Evolutionary conservation across 2,888 invertebrate genomes (phyloP), one percentile per base, ranked within the genome.

Genomic region (Odontocerum albicorne): DNA sequence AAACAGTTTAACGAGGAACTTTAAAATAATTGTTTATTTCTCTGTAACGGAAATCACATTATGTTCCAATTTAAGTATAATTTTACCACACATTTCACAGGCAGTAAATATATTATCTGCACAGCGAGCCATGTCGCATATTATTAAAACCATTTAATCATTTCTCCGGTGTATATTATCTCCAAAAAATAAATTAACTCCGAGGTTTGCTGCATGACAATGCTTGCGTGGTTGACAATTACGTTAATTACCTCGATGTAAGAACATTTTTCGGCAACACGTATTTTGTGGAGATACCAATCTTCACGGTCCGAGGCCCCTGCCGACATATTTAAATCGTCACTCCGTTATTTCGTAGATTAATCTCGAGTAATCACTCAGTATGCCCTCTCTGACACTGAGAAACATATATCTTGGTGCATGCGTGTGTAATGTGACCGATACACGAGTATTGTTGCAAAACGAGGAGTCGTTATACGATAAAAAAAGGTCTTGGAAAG

Each of bases 301-400:
- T 57, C 57, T 57, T 53, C 38, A 43, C 36, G 52, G 31, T 57
- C 19, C n/a, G 51, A 3, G 19, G 36, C 13, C 33, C 13, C 31
- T 35, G 45, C 49, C 43, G 55, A 51, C 51, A 39, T 47, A 59
- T 55, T 59, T 47, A 47, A 59, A 59, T 59, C 54, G 46, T 52
- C 51, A 49, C 44, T 36, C 44, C 49, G 57, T 53, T 53, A 50
- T 47, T 47, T 49, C 36, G 51, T 49, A 45, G 52, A 50, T 49
- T 55, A 53, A 56, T 59, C 52, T 53, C 49, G 45, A 45, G 49
- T 42, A 56, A 53, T 56, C 50, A 53, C 43, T 56, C 46, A 56
- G 46, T 46, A 36, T 39, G 53, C 53, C 42, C 22, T 40, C 7
- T 10, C n/a, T n/a, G n/a, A n/a, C n/a, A n/a, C n/a, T n/a, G n/a